Evolutionary conservation across 2,888 invertebrate genomes (phyloP).

Genomic region (Cistogaster globosa): DNA sequence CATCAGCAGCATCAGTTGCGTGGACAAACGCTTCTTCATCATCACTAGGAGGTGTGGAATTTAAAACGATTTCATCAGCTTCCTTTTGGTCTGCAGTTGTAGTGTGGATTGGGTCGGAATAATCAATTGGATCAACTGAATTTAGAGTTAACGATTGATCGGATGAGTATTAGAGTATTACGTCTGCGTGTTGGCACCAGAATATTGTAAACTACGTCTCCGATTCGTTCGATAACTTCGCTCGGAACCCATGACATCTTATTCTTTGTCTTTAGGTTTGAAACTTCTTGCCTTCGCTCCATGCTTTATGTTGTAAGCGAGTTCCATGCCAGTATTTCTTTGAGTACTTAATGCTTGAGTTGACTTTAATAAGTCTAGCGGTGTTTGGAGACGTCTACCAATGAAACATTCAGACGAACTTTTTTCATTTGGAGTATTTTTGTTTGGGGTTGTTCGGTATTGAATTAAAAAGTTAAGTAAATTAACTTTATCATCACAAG

Average conservation of each 20-base stretch:
- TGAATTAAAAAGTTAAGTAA: not conserved
- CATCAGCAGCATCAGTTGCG: no score
- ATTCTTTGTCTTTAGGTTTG: not conserved
- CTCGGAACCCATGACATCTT: constrained; percentile 1
- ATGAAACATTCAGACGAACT: constrained; percentile 13
- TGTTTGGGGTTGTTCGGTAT: not conserved
- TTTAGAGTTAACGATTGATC: no score
- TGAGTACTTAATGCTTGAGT: not conserved
- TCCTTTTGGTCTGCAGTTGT: not conserved
- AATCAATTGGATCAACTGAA: no score
- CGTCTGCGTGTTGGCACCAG: not conserved
- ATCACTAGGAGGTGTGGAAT: not conserved
- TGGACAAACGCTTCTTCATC: no score
- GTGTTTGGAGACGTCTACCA: not conserved
- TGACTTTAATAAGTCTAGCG: not conserved
- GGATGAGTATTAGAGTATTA: constrained; percentile 9
- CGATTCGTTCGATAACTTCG: constrained; percentile 19
- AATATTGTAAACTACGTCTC: constrained; percentile 22
- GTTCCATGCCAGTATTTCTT: not conserved
- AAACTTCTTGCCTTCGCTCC: constrained; percentile 3
- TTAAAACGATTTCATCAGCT: no score
- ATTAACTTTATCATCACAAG: not conserved
- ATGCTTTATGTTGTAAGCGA: not conserved
- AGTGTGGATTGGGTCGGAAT: no score
- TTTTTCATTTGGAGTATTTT: not conserved